Conservation (phyloP, 1,140 invertebrate genomes). For the Amyelois transitella region DNA sequence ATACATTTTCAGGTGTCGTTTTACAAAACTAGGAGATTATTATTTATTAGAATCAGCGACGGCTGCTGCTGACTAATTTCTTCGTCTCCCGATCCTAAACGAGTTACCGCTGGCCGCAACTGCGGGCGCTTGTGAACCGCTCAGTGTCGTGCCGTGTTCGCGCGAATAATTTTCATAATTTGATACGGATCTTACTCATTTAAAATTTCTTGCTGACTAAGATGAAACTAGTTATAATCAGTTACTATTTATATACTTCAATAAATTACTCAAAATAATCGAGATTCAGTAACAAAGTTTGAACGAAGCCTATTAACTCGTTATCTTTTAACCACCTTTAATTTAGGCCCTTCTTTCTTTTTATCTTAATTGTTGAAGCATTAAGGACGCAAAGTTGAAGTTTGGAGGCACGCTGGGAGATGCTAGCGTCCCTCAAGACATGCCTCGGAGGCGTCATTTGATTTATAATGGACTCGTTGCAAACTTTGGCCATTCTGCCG, state of each 20-base stretch:
- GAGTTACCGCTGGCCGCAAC: slow-evolving; percentile 39
- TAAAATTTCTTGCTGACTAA: background rate
- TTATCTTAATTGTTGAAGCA: slow-evolving; percentile 73
- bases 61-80: slow-evolving; percentile 59
- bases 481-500: slow-evolving; percentile 69
- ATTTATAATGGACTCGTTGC: slow-evolving; percentile 74
- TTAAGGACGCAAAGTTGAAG: slow-evolving; percentile 67
- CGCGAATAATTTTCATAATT: slow-evolving; percentile 1
- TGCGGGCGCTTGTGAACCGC: background rate
- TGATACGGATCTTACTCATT: background rate
- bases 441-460: slow-evolving; percentile 70
- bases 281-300: slow-evolving; percentile 42
- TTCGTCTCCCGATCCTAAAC: slow-evolving; percentile 60
- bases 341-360: slow-evolving; percentile 69
- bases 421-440: slow-evolving; percentile 64
- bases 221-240: background rate
- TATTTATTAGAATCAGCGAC: slow-evolving; percentile 54
- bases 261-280: slow-evolving; percentile 16
- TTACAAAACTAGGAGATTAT: too few species aligned
- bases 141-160: background rate
- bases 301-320: slow-evolving; percentile 56
- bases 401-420: slow-evolving; percentile 53
- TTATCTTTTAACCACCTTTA: slow-evolving; percentile 72
- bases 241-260: background rate
- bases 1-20: too few species aligned